Evolutionary conservation across 2,888 invertebrate genomes (phyloP), one percentile per base, ranked within the genome.

Genomic region (Mystacides longicornis): DNA sequence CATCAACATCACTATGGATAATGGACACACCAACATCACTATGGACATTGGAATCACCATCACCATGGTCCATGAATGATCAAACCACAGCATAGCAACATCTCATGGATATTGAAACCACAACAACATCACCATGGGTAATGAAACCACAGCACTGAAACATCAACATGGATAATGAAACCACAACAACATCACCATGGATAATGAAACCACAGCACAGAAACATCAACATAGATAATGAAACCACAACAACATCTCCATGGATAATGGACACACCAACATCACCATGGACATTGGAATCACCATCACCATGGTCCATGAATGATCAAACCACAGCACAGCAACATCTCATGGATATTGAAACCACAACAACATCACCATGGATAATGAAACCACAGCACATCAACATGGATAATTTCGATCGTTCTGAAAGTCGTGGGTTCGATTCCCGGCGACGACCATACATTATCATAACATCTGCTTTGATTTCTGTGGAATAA

Each of bases 401-500:
- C 21, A 37, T 37, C 11, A 19, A 50, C n/a, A 47, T 19, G 18
- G 27, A 45, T 48, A 48, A 47, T 53, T 47, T 49, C 42, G 37
- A 42, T 11, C 11, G 31, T 31, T 31, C 11, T 7, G 7, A 31
- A 31, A n/a, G n/a, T n/a, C n/a, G n/a, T n/a, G n/a, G n/a, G n/a
- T n/a, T n/a, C n/a, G n/a, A n/a, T n/a, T n/a, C 7, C 31, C 7
- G 31, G 31, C 31, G 7, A 11, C 31, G 14, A 31, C 7, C 7
- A 7, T 11, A 9, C n/a, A n/a, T n/a, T n/a, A n/a, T n/a, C n/a
- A n/a, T n/a, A n/a, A n/a, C n/a, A n/a, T n/a, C n/a, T n/a, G n/a
- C n/a, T n/a, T n/a, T n/a, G n/a, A n/a, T n/a, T n/a, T n/a, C n/a
- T n/a, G n/a, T n/a, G n/a, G n/a, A n/a, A n/a, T n/a, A n/a, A n/a